These are phyloP conservation scores for Tuta absoluta DNA, from an alignment of 2,888 invertebrate genomes.

Conservation along the genomic window DNA sequence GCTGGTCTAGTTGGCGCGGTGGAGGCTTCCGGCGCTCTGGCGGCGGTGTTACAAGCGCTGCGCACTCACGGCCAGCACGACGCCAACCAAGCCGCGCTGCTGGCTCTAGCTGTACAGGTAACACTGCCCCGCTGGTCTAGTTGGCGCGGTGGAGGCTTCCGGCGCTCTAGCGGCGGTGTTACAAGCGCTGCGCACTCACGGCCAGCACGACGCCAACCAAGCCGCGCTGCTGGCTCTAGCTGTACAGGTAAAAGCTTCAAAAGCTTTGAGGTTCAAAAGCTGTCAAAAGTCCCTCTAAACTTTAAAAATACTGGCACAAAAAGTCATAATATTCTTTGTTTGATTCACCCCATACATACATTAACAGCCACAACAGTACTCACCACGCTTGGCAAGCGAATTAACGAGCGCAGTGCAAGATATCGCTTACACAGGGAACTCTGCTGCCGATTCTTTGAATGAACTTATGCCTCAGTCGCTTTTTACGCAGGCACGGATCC, in stretches of 20 bases:
- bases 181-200: conserved; percentile 91
- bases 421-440: no score
- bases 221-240: conserved; percentile 89
- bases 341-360: no score
- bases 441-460: no score
- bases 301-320: no score
- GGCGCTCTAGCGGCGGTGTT: conserved; percentile 89
- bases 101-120: conserved; percentile 88
- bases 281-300: no score
- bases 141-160: conserved; percentile 67
- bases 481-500: no score
- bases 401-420: no score
- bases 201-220: conserved; percentile 94
- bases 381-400: no score
- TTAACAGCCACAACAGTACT: no score
- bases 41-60: conserved; percentile 88
- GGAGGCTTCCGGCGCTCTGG: conserved; percentile 84
- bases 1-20: conserved; percentile 78
- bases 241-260: conserved; percentile 88
- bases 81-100: conserved; percentile 89
- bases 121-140: conserved; percentile 78
- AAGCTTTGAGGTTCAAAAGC: no score
- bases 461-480: no score
- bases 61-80: conserved; percentile 95
- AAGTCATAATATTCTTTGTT: no score